These are phyloP conservation scores for Pogonus chalceus DNA, from an alignment of 1,140 invertebrate species.

Conservation along the genomic window DNA sequence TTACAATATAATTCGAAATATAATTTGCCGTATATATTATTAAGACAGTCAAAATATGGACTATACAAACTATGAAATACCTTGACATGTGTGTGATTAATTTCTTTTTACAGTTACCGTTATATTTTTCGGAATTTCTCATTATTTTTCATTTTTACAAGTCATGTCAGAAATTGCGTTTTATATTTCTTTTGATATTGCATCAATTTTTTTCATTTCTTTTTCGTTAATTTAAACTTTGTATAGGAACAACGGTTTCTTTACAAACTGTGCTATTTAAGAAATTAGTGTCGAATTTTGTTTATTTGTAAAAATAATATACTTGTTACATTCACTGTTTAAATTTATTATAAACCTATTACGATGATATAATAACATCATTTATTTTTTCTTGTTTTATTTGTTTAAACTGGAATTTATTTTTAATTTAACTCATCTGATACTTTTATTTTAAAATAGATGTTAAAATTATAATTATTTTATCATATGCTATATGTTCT, in stretches of 20 bases:
- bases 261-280: no score
- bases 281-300: no score
- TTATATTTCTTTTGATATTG: not conserved
- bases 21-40: not conserved
- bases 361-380: not conserved
- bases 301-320: not conserved
- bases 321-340: not conserved
- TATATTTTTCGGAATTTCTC: not conserved
- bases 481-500: no score
- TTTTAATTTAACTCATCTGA: no score
- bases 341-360: not conserved
- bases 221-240: not conserved
- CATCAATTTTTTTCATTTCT: not conserved
- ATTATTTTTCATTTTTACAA: not conserved
- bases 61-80: no score
- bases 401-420: no score
- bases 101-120: not conserved
- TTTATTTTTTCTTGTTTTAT: no score
- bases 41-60: not conserved
- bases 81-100: no score
- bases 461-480: no score
- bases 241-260: no score
- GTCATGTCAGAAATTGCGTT: not conserved
- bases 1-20: not conserved
- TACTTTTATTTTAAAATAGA: no score